These are phyloP conservation scores for Palloptera scutellata DNA, from an alignment of 2,888 invertebrate species.

Conservation along the genomic window DNA sequence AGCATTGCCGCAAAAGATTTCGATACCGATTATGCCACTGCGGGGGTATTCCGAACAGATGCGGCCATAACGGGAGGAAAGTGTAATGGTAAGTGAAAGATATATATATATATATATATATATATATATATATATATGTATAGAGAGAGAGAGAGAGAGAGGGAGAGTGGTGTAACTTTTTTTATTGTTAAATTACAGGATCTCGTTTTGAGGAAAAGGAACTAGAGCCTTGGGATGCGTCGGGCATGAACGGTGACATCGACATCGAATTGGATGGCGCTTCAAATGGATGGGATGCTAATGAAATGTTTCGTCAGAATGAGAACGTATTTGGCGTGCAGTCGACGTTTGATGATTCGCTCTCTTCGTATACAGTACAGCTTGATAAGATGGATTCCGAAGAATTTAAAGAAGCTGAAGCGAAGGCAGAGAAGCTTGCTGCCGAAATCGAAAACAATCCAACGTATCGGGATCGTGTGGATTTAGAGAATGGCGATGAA, in stretches of 20 bases:
- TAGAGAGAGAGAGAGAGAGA: too few relatives aligned
- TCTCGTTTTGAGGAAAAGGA: slow-evolving; percentile 69
- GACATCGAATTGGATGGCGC: slow-evolving; percentile 77
- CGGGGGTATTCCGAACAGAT: slow-evolving; percentile 89
- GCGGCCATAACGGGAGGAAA: slow-evolving; percentile 80
- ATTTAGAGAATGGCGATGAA: slow-evolving; percentile 92
- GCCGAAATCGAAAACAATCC: slow-evolving; percentile 91
- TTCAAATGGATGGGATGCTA: slow-evolving; percentile 94
- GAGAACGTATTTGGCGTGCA: slow-evolving; percentile 90
- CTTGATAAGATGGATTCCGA: slow-evolving; percentile 86
- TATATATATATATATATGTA: too few relatives aligned
- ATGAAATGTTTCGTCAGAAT: slow-evolving; percentile 96
- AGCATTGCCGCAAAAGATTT: slow-evolving; percentile 83
- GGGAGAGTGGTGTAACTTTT: background rate
- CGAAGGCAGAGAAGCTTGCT: slow-evolving; percentile 87
- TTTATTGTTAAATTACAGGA: slow-evolving; percentile 44
- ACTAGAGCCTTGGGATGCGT: slow-evolving; percentile 88
- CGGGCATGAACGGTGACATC: slow-evolving; percentile 68
- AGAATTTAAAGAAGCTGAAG: slow-evolving; percentile 74
- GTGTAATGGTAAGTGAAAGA: slow-evolving; percentile 73
- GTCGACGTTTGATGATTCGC: slow-evolving; percentile 89
- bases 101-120: background rate
- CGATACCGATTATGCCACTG: slow-evolving; percentile 87
- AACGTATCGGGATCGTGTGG: slow-evolving; percentile 80
- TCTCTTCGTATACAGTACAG: slow-evolving; percentile 91